These are phyloP conservation scores for Ornithoptera alexandrae DNA, from an alignment of 2,888 invertebrate genomes.

Conservation along the genomic window DNA sequence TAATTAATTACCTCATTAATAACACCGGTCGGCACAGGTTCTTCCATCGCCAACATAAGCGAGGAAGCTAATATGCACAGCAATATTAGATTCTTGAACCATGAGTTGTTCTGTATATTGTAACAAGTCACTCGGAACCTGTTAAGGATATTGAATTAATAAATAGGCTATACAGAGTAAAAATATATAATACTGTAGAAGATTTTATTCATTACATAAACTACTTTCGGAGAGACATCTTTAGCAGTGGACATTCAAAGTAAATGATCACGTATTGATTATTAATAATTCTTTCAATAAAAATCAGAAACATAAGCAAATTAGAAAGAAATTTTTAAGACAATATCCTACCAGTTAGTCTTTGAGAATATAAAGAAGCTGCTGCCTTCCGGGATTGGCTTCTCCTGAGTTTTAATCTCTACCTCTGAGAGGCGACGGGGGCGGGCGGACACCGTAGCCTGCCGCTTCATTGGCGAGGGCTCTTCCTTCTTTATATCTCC, in stretches of 20 bases:
- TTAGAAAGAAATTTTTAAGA: not conserved
- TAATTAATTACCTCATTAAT: slow-evolving; percentile 52
- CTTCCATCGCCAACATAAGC: slow-evolving; percentile 98
- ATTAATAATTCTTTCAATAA: too few relatives aligned
- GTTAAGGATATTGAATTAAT: slow-evolving; percentile 32
- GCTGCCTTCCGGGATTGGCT: slow-evolving; percentile 93
- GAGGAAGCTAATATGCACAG: slow-evolving; percentile 98
- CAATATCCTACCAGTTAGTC: slow-evolving; percentile 87
- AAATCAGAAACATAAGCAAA: not conserved
- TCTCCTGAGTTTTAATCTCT: slow-evolving; percentile 87
- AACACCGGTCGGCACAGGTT: slow-evolving; percentile 83
- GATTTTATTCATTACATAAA: too few relatives aligned
- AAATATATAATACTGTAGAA: too few relatives aligned
- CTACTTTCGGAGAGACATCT: too few relatives aligned
- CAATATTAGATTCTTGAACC: slow-evolving; percentile 96
- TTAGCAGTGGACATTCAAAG: too few relatives aligned
- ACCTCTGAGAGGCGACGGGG: slow-evolving; percentile 92
- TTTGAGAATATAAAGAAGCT: slow-evolving; percentile 95
- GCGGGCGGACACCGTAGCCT: slow-evolving; percentile 80
- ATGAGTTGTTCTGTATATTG: slow-evolving; percentile 95
- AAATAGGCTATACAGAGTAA: too few relatives aligned
- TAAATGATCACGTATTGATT: too few relatives aligned
- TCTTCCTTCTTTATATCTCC: slow-evolving; percentile 68
- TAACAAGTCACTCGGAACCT: slow-evolving; percentile 97
- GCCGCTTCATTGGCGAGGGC: slow-evolving; percentile 43